Evolutionary conservation across 2,797 vertebrate species (phyloP).

Genomic region (Malurus splendens): DNA sequence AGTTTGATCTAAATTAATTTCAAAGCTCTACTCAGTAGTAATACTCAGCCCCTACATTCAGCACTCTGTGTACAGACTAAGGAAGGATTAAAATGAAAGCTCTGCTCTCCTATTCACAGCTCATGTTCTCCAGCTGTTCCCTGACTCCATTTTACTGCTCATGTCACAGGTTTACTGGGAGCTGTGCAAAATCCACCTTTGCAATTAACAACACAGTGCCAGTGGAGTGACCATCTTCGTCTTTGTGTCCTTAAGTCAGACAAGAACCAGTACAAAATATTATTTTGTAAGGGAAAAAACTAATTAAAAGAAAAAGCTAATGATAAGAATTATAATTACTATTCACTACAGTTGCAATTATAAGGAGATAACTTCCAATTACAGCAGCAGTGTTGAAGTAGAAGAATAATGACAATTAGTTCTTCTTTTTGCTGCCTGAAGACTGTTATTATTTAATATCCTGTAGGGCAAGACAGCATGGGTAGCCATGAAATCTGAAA

Average conservation of each 20-base stretch:
- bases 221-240: background rate
- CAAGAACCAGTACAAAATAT: constrained; percentile 13
- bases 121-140: background rate
- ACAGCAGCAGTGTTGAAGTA: constrained; percentile 40
- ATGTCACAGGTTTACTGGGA: background rate
- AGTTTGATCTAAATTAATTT: background rate
- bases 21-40: background rate
- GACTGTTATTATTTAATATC: constrained; percentile 56
- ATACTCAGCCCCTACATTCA: background rate
- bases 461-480: constrained; percentile 35
- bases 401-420: constrained; percentile 54
- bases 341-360: constrained; percentile 66
- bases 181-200: background rate
- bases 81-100: background rate
- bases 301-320: constrained; percentile 64
- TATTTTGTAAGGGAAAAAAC: constrained; percentile 39
- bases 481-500: background rate
- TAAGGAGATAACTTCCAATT: constrained; percentile 66
- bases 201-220: background rate
- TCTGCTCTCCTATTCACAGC: background rate
- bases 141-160: background rate
- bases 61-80: background rate
- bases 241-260: constrained; percentile 5
- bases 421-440: constrained; percentile 34
- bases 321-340: constrained; percentile 70